A percentile compares a stretch with the other conserved stretches of the same genome.
phyloP scores from a whole-genome alignment of 2,888 invertebrate species.

The Azorinus chamasolen region DNA sequence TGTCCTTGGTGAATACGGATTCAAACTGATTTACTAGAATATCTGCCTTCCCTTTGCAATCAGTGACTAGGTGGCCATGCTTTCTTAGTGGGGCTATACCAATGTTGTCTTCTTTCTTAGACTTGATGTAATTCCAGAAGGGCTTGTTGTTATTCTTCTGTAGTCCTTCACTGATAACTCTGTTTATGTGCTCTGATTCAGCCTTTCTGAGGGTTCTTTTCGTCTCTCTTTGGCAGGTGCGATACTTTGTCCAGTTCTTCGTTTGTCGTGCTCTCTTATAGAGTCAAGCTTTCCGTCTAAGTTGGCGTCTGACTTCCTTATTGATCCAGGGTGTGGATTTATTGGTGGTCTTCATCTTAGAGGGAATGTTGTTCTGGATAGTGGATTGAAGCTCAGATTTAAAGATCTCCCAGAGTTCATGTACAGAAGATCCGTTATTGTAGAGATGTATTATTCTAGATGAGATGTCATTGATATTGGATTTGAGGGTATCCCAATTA shows the following conservation, averaged over 20 bases:
- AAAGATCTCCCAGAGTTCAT: slow-evolving; percentile 19
- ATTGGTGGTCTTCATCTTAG: slow-evolving; percentile 18
- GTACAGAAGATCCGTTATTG: not conserved
- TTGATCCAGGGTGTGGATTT: slow-evolving; percentile 27
- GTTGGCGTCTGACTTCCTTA: slow-evolving; percentile 12
- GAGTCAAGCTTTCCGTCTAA: slow-evolving; percentile 34
- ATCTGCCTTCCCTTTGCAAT: slow-evolving; percentile 48
- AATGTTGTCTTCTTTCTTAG: slow-evolving; percentile 31
- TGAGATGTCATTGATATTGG: slow-evolving; percentile 3
- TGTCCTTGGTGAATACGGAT: slow-evolving; percentile 41
- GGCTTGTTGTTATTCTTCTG: slow-evolving; percentile 52
- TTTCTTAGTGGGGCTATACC: slow-evolving; percentile 38
- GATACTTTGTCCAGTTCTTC: slow-evolving; percentile 37
- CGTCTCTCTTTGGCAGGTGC: slow-evolving; percentile 31
- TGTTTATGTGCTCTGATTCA: slow-evolving; percentile 45
- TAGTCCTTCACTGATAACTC: slow-evolving; percentile 40
- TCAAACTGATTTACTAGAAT: slow-evolving; percentile 40
- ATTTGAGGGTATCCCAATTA: slow-evolving; percentile 29
- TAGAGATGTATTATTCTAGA: slow-evolving; percentile 2
- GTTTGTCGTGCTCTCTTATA: slow-evolving; percentile 44
- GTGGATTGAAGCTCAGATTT: not conserved
- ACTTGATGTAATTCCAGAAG: slow-evolving; percentile 45
- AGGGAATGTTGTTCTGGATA: slow-evolving; percentile 7
- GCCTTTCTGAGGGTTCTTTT: slow-evolving; percentile 27
- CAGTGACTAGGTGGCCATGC: slow-evolving; percentile 30